Evolutionary conservation across 30 jellyfish, hydroid and myxozoan species (phyloP).

Genomic region (Mastigias papua): DNA sequence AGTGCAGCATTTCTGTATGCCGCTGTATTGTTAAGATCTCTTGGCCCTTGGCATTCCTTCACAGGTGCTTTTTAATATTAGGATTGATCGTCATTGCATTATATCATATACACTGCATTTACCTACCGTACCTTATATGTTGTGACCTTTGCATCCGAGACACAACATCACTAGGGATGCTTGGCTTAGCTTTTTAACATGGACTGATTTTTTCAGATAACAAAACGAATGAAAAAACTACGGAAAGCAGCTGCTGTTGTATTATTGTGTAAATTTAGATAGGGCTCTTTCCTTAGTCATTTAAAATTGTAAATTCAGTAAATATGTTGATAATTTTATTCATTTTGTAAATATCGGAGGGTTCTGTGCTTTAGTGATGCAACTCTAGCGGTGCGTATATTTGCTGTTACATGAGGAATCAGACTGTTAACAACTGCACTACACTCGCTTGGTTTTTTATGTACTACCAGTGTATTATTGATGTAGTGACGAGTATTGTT

Average conservation of each 20-base stretch:
- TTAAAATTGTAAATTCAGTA: constrained; percentile 49
- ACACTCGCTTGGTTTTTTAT: not conserved
- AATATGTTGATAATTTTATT: constrained; percentile 64
- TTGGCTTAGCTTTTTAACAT: not conserved
- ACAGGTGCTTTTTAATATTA: no score
- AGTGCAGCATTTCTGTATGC: no score
- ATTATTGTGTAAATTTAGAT: constrained; percentile 50
- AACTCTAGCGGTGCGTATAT: not conserved
- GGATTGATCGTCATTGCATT: no score
- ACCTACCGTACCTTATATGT: not conserved
- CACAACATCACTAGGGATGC: not conserved
- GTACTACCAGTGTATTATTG: no score
- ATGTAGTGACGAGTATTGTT: not conserved
- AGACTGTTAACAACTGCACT: not conserved
- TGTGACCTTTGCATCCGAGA: not conserved
- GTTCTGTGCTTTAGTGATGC: constrained; percentile 1
- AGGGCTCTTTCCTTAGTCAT: constrained; percentile 20
- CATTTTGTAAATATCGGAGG: constrained; percentile 35
- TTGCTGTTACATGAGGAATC: not conserved
- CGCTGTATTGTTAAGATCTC: no score
- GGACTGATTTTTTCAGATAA: constrained; percentile 48
- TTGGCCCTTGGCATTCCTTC: no score
- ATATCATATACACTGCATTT: no score
- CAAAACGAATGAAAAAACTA: constrained; percentile 70
- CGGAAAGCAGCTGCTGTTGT: constrained; percentile 88